Conservation (phyloP, 2,888 invertebrate genomes). For the Alentia gelatinosa region DNA sequence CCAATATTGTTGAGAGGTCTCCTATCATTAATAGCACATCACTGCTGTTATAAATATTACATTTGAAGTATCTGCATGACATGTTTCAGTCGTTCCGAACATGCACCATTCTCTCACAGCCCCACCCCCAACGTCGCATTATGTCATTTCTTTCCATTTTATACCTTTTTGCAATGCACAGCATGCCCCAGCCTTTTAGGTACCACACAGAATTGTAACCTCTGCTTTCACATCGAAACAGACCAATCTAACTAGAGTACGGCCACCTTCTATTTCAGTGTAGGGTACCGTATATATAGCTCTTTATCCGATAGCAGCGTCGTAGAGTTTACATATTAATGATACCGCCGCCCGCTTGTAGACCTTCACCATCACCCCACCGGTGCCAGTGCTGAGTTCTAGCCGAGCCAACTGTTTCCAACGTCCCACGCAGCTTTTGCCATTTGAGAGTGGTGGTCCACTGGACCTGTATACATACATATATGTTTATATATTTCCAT, state of each 20-base stretch:
- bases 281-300: background rate
- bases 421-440: background rate
- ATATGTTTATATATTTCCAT: too few species aligned
- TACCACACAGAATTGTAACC: background rate
- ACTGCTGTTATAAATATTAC: background rate
- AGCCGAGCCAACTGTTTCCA: conserved; percentile 47
- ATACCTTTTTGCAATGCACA: background rate
- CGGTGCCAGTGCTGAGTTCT: background rate
- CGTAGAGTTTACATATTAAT: background rate
- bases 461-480: conserved; percentile 1
- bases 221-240: background rate
- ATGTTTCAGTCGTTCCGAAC: background rate
- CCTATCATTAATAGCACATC: background rate
- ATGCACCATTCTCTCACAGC: background rate
- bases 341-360: background rate
- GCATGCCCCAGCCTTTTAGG: conserved; percentile 21
- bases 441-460: background rate
- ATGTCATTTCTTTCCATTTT: background rate
- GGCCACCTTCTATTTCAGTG: background rate
- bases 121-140: background rate
- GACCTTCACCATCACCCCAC: background rate
- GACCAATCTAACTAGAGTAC: background rate
- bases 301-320: background rate
- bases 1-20: background rate
- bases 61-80: background rate